Evolutionary conservation across 2,113 vertebrate genomes (phyloP).

Genomic region (Periophthalmodon schlosseri): DNA sequence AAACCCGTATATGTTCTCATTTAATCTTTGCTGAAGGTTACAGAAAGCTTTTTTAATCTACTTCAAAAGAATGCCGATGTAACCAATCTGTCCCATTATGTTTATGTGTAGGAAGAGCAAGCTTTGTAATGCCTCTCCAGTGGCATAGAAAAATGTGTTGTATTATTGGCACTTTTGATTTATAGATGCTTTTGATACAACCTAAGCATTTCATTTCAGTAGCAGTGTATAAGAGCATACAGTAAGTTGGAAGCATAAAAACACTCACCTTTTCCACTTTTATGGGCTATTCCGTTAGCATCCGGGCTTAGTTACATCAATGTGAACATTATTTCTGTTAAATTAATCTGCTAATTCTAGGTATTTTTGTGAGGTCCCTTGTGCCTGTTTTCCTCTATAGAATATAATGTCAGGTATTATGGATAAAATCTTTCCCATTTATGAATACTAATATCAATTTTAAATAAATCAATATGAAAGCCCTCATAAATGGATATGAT

Average conservation of each 20-base stretch:
- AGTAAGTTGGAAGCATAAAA: no score
- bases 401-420: background rate
- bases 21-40: background rate
- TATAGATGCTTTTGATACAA: background rate
- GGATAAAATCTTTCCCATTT: constrained; percentile 30
- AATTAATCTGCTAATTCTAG: no score
- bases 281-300: no score
- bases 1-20: background rate
- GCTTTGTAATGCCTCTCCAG: background rate
- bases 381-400: no score
- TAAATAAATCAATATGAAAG: constrained; percentile 64
- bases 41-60: background rate
- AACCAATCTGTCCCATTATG: background rate
- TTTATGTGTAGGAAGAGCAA: background rate
- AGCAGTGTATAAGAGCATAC: background rate
- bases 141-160: background rate
- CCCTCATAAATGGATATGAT: constrained; percentile 47
- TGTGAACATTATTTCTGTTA: no score
- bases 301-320: no score
- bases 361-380: no score
- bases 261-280: no score
- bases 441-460: constrained; percentile 47
- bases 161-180: background rate
- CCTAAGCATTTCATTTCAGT: background rate
- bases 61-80: background rate